These are phyloP conservation scores for Oscheius sp. DNA, from an alignment of 2,888 invertebrate genomes.

Conservation along the genomic window DNA sequence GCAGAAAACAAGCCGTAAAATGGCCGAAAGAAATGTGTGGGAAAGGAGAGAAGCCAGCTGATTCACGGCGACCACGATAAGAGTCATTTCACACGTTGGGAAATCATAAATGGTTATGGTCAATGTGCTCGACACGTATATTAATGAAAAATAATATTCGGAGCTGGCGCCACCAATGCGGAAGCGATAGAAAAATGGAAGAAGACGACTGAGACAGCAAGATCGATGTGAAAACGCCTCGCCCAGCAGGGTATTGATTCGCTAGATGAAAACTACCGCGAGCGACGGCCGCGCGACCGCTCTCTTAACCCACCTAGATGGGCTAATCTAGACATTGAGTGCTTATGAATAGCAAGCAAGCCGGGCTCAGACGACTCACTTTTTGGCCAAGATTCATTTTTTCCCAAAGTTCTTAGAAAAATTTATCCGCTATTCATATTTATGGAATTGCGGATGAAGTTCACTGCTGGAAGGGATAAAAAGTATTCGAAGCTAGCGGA, in stretches of 20 bases:
- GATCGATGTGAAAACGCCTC: slow-evolving; percentile 38
- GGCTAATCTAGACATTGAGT: slow-evolving; percentile 3
- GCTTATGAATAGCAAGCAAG: slow-evolving; percentile 20
- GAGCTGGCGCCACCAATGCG: not conserved
- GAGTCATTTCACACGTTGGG: not conserved
- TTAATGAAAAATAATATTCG: not conserved
- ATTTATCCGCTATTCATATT: not conserved
- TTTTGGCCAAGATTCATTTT: not conserved
- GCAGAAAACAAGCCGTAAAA: not conserved
- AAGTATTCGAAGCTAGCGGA: not conserved
- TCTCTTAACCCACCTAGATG: slow-evolving; percentile 2
- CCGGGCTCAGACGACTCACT: not conserved
- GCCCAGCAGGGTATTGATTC: slow-evolving; percentile 27
- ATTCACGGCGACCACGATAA: no score
- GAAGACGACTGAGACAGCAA: slow-evolving; percentile 26
- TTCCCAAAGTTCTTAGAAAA: not conserved
- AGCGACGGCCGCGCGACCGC: slow-evolving; percentile 26
- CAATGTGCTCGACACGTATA: no score
- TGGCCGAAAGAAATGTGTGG: not conserved
- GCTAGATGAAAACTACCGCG: slow-evolving; percentile 33
- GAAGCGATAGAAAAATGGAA: slow-evolving; percentile 28
- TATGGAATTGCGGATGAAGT: not conserved
- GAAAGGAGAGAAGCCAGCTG: not conserved
- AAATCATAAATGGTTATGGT: no score
- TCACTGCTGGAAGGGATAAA: no score